Evolutionary conservation across 2,113 vertebrate species (phyloP).

Genomic region (Sylvilagus bachmani): DNA sequence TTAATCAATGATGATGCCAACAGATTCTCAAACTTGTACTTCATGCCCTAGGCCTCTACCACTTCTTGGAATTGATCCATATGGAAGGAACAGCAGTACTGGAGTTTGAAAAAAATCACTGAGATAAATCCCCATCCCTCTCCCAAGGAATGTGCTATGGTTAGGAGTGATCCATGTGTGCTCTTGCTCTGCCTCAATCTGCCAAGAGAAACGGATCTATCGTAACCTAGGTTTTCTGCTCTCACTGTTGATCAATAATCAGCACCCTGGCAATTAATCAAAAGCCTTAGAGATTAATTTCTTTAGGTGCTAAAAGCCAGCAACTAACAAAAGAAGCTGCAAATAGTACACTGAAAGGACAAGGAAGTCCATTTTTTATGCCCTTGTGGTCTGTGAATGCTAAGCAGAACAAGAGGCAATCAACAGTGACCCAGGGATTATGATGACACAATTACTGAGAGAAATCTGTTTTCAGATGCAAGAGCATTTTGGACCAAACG

Average conservation of each 20-base stretch:
- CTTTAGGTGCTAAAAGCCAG: background rate
- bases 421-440: background rate
- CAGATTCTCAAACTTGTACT: background rate
- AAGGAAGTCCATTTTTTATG: background rate
- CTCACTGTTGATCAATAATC: constrained; percentile 50
- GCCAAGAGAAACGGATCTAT: background rate
- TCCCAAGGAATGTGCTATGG: background rate
- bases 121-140: background rate
- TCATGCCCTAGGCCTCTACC: constrained; percentile 7
- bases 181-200: background rate
- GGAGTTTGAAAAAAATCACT: background rate
- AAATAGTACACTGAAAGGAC: constrained; percentile 1
- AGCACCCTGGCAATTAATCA: background rate
- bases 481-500: background rate
- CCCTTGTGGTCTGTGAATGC: background rate
- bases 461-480: background rate
- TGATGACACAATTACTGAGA: background rate
- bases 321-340: background rate
- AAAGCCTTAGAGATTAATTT: constrained; percentile 3
- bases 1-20: background rate
- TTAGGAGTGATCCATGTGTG: background rate
- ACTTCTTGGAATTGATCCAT: rapidly evolving
- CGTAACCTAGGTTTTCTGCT: constrained; percentile 29
- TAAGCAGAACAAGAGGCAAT: background rate
- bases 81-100: background rate